These are phyloP conservation scores for Cryptomyrus ogoouensis DNA, from an alignment of 2,113 vertebrate species.

Conservation along the genomic window DNA sequence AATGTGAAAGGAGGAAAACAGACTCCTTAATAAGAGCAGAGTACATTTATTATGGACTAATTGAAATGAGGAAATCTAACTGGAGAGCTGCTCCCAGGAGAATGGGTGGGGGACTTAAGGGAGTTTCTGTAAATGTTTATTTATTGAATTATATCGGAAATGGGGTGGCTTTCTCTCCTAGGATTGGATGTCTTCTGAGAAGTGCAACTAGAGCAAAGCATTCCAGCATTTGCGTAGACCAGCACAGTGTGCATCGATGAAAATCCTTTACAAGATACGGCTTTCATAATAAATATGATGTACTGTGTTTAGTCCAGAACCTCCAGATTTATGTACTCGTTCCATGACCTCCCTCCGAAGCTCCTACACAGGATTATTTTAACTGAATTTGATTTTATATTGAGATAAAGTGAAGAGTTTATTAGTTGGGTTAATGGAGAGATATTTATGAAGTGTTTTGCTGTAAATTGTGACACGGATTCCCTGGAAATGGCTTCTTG, in stretches of 20 bases:
- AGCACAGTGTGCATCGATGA: conserved; percentile 17
- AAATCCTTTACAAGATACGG: conserved; percentile 14
- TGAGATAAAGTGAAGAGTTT: background rate
- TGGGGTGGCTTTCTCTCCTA: conserved; percentile 49
- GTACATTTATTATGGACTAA: conserved; percentile 63
- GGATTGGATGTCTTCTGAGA: conserved; percentile 40
- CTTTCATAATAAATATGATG: background rate
- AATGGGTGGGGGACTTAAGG: conserved; percentile 56
- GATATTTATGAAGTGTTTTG: background rate
- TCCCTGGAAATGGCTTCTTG: background rate
- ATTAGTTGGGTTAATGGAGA: background rate
- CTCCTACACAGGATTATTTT: background rate
- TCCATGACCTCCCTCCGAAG: background rate
- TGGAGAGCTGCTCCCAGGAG: conserved; percentile 54
- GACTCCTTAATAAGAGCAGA: conserved; percentile 51
- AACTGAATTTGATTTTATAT: background rate
- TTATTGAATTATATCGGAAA: conserved; percentile 61
- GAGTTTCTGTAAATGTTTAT: conserved; percentile 60
- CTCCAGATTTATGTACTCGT: background rate
- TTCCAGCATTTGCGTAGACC: background rate
- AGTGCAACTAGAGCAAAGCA: conserved; percentile 28
- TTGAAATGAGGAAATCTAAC: conserved; percentile 61
- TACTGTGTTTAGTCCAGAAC: background rate
- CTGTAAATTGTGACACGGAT: background rate
- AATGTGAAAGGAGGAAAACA: conserved; percentile 25